Evolutionary conservation across 2,888 invertebrate genomes (phyloP), one percentile per base, ranked within the genome.

Genomic region (Heliconius charithonia): DNA sequence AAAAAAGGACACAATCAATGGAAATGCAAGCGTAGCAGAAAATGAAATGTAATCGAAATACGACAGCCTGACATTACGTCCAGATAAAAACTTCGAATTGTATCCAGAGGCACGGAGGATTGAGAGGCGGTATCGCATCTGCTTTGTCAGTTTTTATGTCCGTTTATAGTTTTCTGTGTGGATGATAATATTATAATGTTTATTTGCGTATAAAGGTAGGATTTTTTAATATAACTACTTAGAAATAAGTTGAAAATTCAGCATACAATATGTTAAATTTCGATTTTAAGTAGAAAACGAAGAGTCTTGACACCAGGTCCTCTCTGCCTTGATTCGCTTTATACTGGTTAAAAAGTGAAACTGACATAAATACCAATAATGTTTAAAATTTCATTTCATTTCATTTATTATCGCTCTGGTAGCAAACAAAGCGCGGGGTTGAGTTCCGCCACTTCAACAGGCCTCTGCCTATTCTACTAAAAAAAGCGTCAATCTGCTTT

Each of bases 1-100:
- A 62, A 51, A 45, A 81, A 79, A 81, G 76, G 77, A 80, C 66
- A 63, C n/a, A 4, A 73, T 76, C 83, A 69, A 69, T 45, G 45
- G 45, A 16, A 45, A 45, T 69, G 81, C 81, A 83, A 83, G 66
- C 65, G 77, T 80, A 77, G 69, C 67, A 74, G 80, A 81, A 81
- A 80, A 79, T 79, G 77, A 74, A 82, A 82, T 82, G 80, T 80
- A 76, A 76, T 72, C 76, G 79, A 82, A 80, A 79, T 62, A 51
- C 69, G 81, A 82, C 82, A 79, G 77, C 59, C 41, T 79, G 84
- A 83, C 82, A 77, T 67, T 22, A 80, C 76, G 79, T 74, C 76
- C 32, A 73, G 83, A 85, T 85, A 84, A 85, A 78, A 79, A 79
- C 78, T 81, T 78, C 69, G 81, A 79, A 67, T 80, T 78, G 77